Percentiles rank a stretch among this genome's conserved stretches.
Evolutionary conservation across 2,888 invertebrate genomes (phyloP).

Genomic region (Cerceris rybyensis): DNA sequence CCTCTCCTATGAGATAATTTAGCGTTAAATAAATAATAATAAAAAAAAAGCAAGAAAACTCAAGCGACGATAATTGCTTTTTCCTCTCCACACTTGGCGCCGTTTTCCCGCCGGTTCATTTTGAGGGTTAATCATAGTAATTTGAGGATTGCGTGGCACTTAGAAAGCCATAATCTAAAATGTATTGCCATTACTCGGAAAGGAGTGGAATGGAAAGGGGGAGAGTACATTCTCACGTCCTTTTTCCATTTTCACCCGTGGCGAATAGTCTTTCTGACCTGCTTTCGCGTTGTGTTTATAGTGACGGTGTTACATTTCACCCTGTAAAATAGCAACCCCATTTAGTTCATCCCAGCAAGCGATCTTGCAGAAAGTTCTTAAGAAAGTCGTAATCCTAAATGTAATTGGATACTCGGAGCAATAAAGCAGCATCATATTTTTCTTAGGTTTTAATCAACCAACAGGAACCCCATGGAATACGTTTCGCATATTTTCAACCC

Average conservation of each 20-base stretch:
- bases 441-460: slow-evolving; percentile 1
- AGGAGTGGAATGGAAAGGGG: neutral
- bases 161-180: neutral
- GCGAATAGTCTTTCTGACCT: neutral
- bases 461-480: neutral
- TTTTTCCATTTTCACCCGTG: slow-evolving; percentile 3
- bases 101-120: neutral
- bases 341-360: slow-evolving; percentile 4
- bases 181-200: neutral
- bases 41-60: too few species aligned
- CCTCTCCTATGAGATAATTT: too few species aligned
- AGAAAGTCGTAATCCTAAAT: slow-evolving; percentile 26
- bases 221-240: neutral
- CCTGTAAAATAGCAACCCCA: slow-evolving; percentile 1
- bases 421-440: slow-evolving; percentile 8
- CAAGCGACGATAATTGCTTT: too few species aligned
- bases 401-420: slow-evolving; percentile 30
- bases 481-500: too few species aligned
- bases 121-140: neutral
- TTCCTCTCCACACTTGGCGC: too few species aligned
- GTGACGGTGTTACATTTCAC: neutral
- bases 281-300: slow-evolving; percentile 7
- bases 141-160: neutral
- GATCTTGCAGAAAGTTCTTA: slow-evolving; percentile 1
- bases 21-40: neutral